Evolutionary conservation across 2,888 invertebrate genomes (phyloP).

Genomic region (Lasioglossum malachurum): DNA sequence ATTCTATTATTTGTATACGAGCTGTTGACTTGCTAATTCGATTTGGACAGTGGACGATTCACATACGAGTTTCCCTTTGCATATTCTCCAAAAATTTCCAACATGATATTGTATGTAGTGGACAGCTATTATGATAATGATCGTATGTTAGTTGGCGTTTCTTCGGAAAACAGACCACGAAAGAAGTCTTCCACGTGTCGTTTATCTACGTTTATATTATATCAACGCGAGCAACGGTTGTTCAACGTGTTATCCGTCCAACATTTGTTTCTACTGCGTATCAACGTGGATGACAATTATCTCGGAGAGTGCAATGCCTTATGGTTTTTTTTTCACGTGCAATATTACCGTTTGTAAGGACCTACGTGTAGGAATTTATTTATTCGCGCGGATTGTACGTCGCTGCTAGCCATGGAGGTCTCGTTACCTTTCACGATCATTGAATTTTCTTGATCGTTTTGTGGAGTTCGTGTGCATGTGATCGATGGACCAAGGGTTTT

Average conservation of each 20-base stretch:
- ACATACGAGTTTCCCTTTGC: no score
- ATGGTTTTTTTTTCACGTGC: slow-evolving; percentile 56
- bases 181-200: not conserved
- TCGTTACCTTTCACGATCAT: slow-evolving; percentile 27
- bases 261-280: not conserved
- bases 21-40: not conserved
- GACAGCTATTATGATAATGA: not conserved
- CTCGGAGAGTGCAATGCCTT: slow-evolving; percentile 56
- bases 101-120: no score
- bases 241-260: not conserved
- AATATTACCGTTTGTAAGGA: slow-evolving; percentile 64
- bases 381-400: slow-evolving; percentile 49
- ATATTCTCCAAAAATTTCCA: no score
- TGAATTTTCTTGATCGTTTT: slow-evolving; percentile 30
- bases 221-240: not conserved
- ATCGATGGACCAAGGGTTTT: not conserved
- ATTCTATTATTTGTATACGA: not conserved
- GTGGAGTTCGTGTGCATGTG: not conserved
- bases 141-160: not conserved
- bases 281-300: slow-evolving; percentile 36
- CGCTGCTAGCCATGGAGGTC: slow-evolving; percentile 60
- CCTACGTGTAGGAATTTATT: slow-evolving; percentile 56
- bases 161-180: not conserved
- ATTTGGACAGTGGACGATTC: no score
- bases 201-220: not conserved